A percentile compares a stretch with the other conserved stretches of the same genome.
Conservation (phyloP, 2,888 invertebrate genomes). For the Leptinotarsa tumamoca region DNA sequence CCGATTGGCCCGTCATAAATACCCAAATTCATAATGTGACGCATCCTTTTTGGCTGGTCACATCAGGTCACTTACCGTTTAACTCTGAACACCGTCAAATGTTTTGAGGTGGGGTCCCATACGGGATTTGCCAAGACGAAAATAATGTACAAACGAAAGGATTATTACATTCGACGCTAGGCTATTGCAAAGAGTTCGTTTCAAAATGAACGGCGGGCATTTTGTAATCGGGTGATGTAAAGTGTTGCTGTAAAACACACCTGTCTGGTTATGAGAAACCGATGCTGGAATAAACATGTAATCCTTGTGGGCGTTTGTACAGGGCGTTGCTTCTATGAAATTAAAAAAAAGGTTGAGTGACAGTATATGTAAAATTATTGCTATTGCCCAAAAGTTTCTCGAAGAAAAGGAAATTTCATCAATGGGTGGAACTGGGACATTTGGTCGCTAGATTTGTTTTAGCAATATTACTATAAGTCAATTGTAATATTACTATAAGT, state of each 20-base stretch:
- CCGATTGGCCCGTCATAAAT: not conserved
- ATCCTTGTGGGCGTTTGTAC: conserved; percentile 21
- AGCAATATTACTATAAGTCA: no score
- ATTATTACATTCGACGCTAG: conserved; percentile 22
- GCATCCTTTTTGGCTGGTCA: not conserved
- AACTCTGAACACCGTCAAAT: not conserved
- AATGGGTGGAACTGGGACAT: no score
- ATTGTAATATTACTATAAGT: not conserved
- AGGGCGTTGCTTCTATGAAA: not conserved
- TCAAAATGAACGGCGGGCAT: conserved; percentile 35
- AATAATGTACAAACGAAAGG: conserved; percentile 24
- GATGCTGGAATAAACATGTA: conserved; percentile 20
- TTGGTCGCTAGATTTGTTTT: no score
- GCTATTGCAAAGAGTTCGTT: conserved; percentile 40
- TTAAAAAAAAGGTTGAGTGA: not conserved
- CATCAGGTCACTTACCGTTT: conserved; percentile 16
- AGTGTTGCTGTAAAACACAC: conserved; percentile 31
- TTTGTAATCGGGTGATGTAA: conserved; percentile 30
- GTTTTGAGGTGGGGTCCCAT: conserved; percentile 3
- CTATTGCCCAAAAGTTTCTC: no score
- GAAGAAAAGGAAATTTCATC: no score
- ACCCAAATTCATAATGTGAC: not conserved
- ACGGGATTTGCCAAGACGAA: conserved; percentile 24
- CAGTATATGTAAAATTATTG: not conserved
- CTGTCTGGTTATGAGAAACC: conserved; percentile 33